Evolutionary conservation across 1,140 invertebrate genomes (phyloP).

Genomic region (Pygmarrhopalites habei): DNA sequence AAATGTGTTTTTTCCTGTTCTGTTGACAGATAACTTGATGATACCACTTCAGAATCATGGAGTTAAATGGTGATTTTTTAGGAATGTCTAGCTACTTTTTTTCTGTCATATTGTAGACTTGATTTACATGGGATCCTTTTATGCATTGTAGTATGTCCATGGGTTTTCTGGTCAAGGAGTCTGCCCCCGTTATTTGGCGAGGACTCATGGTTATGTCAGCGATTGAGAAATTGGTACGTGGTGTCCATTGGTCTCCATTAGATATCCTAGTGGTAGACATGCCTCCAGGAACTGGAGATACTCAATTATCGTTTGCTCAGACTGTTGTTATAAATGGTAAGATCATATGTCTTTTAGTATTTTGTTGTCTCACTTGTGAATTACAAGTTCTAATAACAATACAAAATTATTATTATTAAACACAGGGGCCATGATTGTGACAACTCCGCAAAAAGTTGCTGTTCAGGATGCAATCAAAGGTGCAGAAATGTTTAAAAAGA

Average conservation of each 20-base stretch:
- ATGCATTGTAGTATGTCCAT: conserved; percentile 69
- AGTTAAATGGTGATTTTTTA: conserved; percentile 72
- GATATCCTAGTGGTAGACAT: conserved; percentile 81
- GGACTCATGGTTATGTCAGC: conserved; percentile 93
- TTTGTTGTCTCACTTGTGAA: too few relatives aligned
- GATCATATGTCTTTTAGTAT: not conserved
- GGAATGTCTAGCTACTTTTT: too few relatives aligned
- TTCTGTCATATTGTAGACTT: too few relatives aligned
- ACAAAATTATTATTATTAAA: too few relatives aligned
- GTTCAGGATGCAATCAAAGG: conserved; percentile 71
- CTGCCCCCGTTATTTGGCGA: conserved; percentile 75
- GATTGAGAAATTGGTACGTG: conserved; percentile 69
- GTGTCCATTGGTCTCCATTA: conserved; percentile 71
- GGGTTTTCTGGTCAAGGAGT: conserved; percentile 74
- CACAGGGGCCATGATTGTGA: conserved; percentile 67
- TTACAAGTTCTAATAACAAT: too few relatives aligned
- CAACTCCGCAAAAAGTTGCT: conserved; percentile 75
- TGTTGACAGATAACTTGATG: conserved; percentile 61
- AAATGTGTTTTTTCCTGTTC: too few relatives aligned
- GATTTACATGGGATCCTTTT: too few relatives aligned
- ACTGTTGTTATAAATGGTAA: conserved; percentile 72
- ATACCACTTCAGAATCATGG: conserved; percentile 81
- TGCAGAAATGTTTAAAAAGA: conserved; percentile 69
- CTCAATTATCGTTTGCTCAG: conserved; percentile 77
- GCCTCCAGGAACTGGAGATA: conserved; percentile 86